phyloP scores from a whole-genome alignment of 2,113 vertebrate species.

The Neolamprologus tretocephalus region DNA sequence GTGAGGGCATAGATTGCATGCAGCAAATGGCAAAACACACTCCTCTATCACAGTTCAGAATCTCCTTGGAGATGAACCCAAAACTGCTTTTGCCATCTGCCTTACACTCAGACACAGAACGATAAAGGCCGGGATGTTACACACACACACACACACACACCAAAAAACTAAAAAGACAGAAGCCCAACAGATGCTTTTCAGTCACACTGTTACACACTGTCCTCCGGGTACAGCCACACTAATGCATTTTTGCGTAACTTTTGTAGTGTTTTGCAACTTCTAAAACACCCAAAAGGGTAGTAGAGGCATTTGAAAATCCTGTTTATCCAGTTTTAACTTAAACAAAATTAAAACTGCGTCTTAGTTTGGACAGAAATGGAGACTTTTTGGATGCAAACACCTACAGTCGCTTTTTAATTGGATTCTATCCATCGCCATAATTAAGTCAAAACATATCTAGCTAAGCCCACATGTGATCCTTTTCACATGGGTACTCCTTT shows the following conservation, averaged over 20 bases:
- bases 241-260: background rate
- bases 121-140: background rate
- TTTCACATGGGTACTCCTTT: background rate
- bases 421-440: background rate
- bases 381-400: background rate
- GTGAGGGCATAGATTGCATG: background rate
- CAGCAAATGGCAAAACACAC: background rate
- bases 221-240: background rate
- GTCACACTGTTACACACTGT: background rate
- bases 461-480: background rate
- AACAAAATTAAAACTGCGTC: background rate
- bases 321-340: background rate
- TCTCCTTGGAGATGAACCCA: slow-evolving; percentile 11
- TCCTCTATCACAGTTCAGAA: background rate
- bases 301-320: background rate
- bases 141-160: background rate
- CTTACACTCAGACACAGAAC: background rate
- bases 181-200: background rate
- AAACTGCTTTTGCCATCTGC: background rate
- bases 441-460: background rate
- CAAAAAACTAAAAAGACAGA: background rate
- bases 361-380: background rate
- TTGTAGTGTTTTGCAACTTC: background rate
- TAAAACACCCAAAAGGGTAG: background rate
- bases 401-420: background rate